Evolutionary conservation across 2,888 invertebrate genomes (phyloP), one percentile per base, ranked within the genome.

Genomic region (Acanthopleura granulata): DNA sequence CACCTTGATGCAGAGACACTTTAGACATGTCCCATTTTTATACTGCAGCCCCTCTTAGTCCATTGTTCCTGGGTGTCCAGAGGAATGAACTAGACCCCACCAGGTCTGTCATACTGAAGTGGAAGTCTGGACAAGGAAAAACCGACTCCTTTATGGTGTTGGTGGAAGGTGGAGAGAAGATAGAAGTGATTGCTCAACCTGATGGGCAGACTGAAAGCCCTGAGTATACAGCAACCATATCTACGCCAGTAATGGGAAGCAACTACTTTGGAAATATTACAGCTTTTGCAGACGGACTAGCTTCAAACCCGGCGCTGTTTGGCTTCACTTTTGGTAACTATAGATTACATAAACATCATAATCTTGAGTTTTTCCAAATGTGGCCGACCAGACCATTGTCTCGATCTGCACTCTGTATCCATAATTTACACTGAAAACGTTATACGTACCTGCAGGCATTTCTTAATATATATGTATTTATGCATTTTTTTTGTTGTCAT

Each of bases 261-360:
- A 66, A 66, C 25, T 66, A 66, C 66, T 66, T 27, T 27, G 66
- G 66, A 66, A 66, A 66, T 27, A 22, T 66, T 25, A 12, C 66
- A 16, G 18, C 66, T 14, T 16, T 66, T 27, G 29, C 29, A 6
- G 66, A 14, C 12, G 66, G 29, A 27, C 3, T 27, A 22, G 9
- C 27, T 27, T 66, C 66, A 22, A 25, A 27, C 16, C 66, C 66
- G 16, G 16, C 29, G 6, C 25, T 22, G 9, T 66, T 66, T 66
- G 29, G 25, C 29, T 66, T 66, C 66, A 66, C 66, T 22, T 66
- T 66, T 27, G 66, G 66, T 66, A 66, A 66, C 3, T 22, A 66
- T 66, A 27, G 1, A 27, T 27, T 62, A 25, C 12, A 57, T 57
- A 6, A n/a, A 12, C 12, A 9, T 40, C 40, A 40, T 40, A 6